phyloP scores from a whole-genome alignment of 37 sponge, comb jelly and placozoan species.

The Chondrosia reniformis region DNA sequence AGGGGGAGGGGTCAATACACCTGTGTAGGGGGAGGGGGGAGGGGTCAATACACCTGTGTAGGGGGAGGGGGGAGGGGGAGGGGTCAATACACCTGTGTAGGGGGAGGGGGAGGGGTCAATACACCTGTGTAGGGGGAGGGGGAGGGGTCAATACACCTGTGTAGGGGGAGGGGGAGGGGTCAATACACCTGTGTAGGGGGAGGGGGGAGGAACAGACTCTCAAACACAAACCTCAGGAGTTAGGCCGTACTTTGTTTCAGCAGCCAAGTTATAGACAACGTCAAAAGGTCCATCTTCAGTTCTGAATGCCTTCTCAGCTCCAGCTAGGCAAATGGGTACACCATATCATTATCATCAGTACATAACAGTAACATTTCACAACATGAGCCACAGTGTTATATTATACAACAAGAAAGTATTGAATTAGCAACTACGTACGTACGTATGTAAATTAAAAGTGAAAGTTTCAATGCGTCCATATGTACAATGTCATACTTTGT shows the following conservation, averaged over 20 bases:
- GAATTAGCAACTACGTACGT: no score
- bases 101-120: background rate
- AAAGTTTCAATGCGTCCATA: no score
- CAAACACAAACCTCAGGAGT: slow-evolving; percentile 49
- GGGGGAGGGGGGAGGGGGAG: background rate
- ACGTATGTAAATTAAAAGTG: no score
- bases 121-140: background rate
- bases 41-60: background rate
- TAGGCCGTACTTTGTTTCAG: slow-evolving; percentile 91
- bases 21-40: background rate
- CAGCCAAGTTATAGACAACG: slow-evolving; percentile 84
- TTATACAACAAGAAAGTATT: no score
- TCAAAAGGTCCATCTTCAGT: slow-evolving; percentile 54
- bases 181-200: background rate
- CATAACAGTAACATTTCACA: no score
- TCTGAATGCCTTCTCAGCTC: slow-evolving; percentile 62
- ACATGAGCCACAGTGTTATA: no score
- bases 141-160: background rate
- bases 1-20: background rate
- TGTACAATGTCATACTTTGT: no score
- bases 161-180: background rate
- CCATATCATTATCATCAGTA: no score
- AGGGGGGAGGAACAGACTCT: background rate
- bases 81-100: background rate
- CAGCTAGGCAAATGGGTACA: slow-evolving; percentile 12